Percentiles rank a stretch among this genome's conserved stretches.
These are phyloP conservation scores for Callionymus lyra DNA, from an alignment of 2,113 vertebrate genomes.

Conservation along the genomic window DNA sequence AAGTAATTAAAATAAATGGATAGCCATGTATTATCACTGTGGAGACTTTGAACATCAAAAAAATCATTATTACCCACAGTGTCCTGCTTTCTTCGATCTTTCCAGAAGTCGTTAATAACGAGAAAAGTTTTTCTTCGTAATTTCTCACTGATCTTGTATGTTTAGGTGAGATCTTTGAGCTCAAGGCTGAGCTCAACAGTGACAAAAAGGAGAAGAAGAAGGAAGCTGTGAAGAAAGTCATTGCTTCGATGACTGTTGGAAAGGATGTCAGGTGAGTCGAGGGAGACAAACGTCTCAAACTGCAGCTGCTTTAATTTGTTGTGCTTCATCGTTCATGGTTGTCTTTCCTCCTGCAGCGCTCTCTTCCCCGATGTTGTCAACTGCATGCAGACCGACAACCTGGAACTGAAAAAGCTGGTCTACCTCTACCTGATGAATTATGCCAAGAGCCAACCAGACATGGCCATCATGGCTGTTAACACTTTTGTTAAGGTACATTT, in stretches of 20 bases:
- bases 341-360: constrained; percentile 62
- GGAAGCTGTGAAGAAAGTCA: constrained; percentile 98
- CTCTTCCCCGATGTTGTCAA: constrained; percentile 97
- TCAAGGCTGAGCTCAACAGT: constrained; percentile 96
- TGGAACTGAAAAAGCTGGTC: constrained; percentile 97
- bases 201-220: constrained; percentile 99
- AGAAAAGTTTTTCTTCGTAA: neutral
- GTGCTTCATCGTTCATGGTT: neutral
- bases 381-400: constrained; percentile 98
- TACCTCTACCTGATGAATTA: constrained; percentile 99
- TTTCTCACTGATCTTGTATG: constrained; percentile 4
- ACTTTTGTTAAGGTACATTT: constrained; percentile 90
- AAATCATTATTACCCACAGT: too few species aligned
- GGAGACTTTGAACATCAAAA: too few species aligned
- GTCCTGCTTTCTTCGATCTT: too few species aligned
- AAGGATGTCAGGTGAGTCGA: constrained; percentile 90
- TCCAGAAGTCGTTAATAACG: too few species aligned
- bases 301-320: too few species aligned
- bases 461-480: constrained; percentile 99
- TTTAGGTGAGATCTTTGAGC: constrained; percentile 95
- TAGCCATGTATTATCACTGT: too few species aligned
- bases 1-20: too few species aligned
- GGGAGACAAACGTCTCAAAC: neutral
- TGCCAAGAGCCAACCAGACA: constrained; percentile 97
- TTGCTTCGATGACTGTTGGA: constrained; percentile 96